These are phyloP conservation scores for Prionace glauca DNA, from an alignment of 2,797 vertebrate genomes.

Conservation along the genomic window DNA sequence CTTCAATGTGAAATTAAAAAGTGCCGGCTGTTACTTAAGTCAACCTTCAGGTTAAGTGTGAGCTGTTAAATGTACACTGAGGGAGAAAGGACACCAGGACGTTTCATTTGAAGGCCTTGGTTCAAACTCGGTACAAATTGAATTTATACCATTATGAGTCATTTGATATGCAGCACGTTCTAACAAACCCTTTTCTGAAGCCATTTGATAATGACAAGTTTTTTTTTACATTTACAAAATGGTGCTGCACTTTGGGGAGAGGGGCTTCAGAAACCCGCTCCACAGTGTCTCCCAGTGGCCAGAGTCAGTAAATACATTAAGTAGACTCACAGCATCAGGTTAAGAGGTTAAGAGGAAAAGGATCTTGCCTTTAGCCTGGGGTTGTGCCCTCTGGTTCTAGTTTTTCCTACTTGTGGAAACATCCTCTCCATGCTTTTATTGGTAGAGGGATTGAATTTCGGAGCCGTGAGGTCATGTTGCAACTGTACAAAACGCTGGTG, in stretches of 20 bases:
- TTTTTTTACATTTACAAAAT: neutral
- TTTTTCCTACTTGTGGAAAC: too few species aligned
- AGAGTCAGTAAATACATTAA: neutral
- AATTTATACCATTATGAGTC: neutral
- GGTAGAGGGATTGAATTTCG: too few species aligned
- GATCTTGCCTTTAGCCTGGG: too few species aligned
- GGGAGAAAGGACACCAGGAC: neutral
- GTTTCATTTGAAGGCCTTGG: neutral
- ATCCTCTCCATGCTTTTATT: too few species aligned
- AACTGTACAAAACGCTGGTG: too few species aligned
- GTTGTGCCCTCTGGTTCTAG: too few species aligned
- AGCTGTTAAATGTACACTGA: neutral
- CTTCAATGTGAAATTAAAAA: neutral
- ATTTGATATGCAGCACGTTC: neutral
- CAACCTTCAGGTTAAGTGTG: neutral
- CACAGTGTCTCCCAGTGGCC: neutral
- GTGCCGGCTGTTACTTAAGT: neutral
- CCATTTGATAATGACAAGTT: neutral
- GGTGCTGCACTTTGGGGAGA: neutral
- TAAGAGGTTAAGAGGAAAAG: too few species aligned
- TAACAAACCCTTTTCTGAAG: neutral
- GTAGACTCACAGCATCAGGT: too few species aligned
- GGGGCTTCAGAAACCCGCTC: too few species aligned
- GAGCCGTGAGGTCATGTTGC: too few species aligned
- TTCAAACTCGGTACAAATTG: neutral